Base-by-base conservation (phyloP, 2,888 invertebrate species). In the Oscheius sp. region DNA sequence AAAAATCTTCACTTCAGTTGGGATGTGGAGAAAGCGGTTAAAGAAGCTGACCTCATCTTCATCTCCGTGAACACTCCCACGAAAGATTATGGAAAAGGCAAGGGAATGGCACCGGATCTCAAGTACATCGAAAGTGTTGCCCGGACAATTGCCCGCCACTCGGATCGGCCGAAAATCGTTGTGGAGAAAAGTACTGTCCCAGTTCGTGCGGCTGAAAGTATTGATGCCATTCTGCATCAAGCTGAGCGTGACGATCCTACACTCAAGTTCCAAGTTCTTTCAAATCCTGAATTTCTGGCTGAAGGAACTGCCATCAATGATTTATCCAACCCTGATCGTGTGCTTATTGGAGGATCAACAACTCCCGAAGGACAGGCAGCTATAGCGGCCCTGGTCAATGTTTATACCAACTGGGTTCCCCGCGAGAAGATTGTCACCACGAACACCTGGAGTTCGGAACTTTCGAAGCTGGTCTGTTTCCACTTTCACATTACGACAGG, bases 171-270 rank as follows among this genome's bases (percentile, higher is more conserved):
- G 5, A 79, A 79, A 91, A 97, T 99, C 78, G 96, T 99, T 0
- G 99, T 99, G 0, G 99, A 99, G 91, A 99, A 99, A 89, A 96
- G 96, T 87, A 99, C 99, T 0, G 99, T 99, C 0, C 99, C 99
- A 0, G 99, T 99, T 0, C 92, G 94, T 88, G 96, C 99, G 0
- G 97, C 99, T 0, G 96, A 98, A 89, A 96, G 96, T 87, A 96
- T 99, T 55, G 59, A 73, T 21, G 73, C 76, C 46, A 83, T 85
- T 72, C 78, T 88, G 45, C 74, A 79, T 61, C 85, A 87, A 41
- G 88, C 88, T 1, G 85, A 88, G 74, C 76, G 76, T 43, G 79
- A 83, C 27, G 82, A 85, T 52, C 64, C 77, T 9, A 56, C 76
- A 12, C 71, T 85, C 13, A 76, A 76, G 9, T 85, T 85, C 68